Evolutionary conservation across 2,113 vertebrate species (phyloP), one percentile per base, ranked within the genome.

Genomic region (Hippocampus barbouri): DNA sequence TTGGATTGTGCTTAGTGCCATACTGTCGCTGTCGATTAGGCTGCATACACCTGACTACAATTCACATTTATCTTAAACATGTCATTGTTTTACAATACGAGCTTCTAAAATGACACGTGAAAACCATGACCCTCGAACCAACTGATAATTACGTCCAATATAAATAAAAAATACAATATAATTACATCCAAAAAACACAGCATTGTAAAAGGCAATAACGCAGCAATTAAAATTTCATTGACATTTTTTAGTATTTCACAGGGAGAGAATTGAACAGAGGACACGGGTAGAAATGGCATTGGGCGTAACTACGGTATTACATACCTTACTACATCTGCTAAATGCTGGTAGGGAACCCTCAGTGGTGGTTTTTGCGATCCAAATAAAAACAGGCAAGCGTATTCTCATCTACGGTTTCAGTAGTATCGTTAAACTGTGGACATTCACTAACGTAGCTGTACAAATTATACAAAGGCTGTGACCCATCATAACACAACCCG

Each of bases 171-270:
- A 90, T 87, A 91, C 89, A 89, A 84, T 86, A 90, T 90, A 88
- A 88, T 90, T 90, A 91, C 91, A 92, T 90, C 91, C 88, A 91
- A 90, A 38, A 38, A 91, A 92, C 89, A 92, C 90, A 91, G 89
- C 90, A 88, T 92, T 91, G 88, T 89, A 91, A 92, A 92, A 93
- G 87, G 89, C 91, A 91, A 92, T 87, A 90, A 92, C 89, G 90
- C 89, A 91, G 90, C 91, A 89, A 91, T 91, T 89, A 85, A 91
- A 91, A 88, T 89, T 77, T 88, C 80, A 75, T 76, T 87, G 86
- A 89, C 79, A 84, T 89, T 5, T 76, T 86, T 92, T 88, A 90
- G 88, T 86, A 89, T 87, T 90, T 87, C 54, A 78, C 86, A 27
- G 69, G 85, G 72, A 83, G 80, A 88, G 78, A 80, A 76, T 80